These are phyloP conservation scores for Actinopyga echinites DNA, from an alignment of 53 echinoderm and acorn worm genomes.

Conservation along the genomic window DNA sequence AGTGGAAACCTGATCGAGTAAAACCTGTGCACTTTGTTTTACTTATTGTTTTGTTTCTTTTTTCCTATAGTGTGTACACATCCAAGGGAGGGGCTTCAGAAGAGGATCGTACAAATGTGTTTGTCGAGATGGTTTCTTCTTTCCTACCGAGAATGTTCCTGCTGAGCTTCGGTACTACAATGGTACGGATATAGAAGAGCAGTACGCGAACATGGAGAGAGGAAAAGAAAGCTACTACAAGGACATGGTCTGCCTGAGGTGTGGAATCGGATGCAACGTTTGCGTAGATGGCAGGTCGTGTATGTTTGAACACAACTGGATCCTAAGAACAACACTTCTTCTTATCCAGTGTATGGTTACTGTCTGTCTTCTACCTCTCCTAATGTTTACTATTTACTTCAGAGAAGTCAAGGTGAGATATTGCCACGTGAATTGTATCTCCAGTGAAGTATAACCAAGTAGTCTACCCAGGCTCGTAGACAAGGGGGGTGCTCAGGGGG, in stretches of 20 bases:
- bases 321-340: conserved; percentile 74
- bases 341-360: conserved; percentile 82
- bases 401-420: conserved; percentile 88
- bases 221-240: conserved; percentile 50
- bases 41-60: too few species aligned
- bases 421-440: too few species aligned
- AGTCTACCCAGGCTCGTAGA: too few species aligned
- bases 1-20: too few species aligned
- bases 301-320: conserved; percentile 83
- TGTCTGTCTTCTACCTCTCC: conserved; percentile 63
- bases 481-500: too few species aligned
- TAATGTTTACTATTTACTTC: conserved; percentile 89
- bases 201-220: conserved; percentile 49
- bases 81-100: conserved; percentile 77
- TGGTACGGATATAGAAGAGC: conserved; percentile 75
- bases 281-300: conserved; percentile 85
- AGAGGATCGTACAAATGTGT: conserved; percentile 91
- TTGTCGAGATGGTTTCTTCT: conserved; percentile 88
- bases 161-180: conserved; percentile 72
- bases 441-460: too few species aligned
- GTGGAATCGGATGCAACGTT: conserved; percentile 85
- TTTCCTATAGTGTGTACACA: conserved; percentile 70
- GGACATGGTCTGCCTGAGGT: conserved; percentile 69
- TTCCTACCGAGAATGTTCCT: conserved; percentile 40
- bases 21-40: neutral